Conservation (phyloP, 2,113 vertebrate species). For the Rafetus swinhoei region DNA sequence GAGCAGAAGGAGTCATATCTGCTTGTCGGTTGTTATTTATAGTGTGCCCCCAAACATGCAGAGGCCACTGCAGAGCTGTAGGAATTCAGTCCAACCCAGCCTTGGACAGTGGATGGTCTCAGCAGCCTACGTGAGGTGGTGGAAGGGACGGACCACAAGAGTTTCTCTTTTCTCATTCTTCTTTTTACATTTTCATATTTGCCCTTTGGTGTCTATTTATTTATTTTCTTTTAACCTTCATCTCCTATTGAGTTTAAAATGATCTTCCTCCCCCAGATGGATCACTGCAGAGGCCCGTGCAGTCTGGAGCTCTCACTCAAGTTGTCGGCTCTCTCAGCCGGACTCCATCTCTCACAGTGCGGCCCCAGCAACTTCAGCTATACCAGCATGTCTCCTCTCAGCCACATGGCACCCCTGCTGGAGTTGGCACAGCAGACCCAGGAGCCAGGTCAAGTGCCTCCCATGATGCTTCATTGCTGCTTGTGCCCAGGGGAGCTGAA, state of each 20-base stretch:
- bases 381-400: constrained; percentile 67
- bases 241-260: not conserved
- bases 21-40: fast-evolving
- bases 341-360: constrained; percentile 39
- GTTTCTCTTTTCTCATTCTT: fast-evolving
- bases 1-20: fast-evolving
- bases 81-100: not conserved
- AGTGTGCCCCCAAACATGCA: not conserved
- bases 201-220: not conserved
- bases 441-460: constrained; percentile 73
- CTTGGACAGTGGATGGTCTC: not conserved
- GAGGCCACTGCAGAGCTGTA: fast-evolving
- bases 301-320: constrained; percentile 70
- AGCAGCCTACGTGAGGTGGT: fast-evolving
- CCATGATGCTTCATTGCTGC: constrained; percentile 46
- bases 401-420: constrained; percentile 30
- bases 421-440: constrained; percentile 57
- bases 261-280: constrained; percentile 70
- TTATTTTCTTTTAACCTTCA: not conserved
- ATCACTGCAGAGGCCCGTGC: constrained; percentile 76
- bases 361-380: constrained; percentile 75
- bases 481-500: constrained; percentile 45
- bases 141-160: fast-evolving
- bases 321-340: constrained; percentile 70
- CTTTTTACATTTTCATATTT: fast-evolving